phyloP scores from a whole-genome alignment of 2,113 vertebrate species.

The Miniopterus natalensis region DNA sequence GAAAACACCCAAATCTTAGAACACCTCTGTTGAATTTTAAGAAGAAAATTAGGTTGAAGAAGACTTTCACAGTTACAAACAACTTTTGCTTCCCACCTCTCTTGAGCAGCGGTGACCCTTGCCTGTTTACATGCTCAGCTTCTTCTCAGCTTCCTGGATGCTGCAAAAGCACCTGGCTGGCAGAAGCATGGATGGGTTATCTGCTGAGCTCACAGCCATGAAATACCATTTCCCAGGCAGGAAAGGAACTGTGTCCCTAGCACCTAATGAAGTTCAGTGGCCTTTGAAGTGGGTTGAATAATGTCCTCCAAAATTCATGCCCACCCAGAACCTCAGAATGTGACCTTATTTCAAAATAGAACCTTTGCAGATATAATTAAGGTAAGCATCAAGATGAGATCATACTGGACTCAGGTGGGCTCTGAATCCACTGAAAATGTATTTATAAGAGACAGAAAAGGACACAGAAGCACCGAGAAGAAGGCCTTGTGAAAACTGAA shows the following conservation, averaged over 20 bases:
- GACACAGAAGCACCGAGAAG: background rate
- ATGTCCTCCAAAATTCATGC: background rate
- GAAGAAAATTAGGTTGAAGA: background rate
- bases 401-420: background rate
- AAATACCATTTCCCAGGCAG: background rate
- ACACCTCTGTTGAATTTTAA: background rate
- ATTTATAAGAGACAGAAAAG: background rate
- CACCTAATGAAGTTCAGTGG: background rate
- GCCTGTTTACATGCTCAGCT: background rate
- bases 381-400: background rate
- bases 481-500: background rate
- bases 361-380: background rate
- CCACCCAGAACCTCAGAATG: background rate
- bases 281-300: background rate
- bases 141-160: background rate
- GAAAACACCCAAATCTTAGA: background rate
- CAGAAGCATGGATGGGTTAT: background rate
- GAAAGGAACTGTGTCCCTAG: background rate
- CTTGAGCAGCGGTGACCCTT: background rate
- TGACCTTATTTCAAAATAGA: conserved; percentile 13
- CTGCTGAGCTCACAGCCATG: background rate
- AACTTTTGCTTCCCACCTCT: background rate
- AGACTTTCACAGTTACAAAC: background rate
- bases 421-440: background rate
- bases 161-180: background rate